These are phyloP conservation scores for Pseudanteris insignis DNA, from an alignment of 2,888 invertebrate species.

Conservation along the genomic window DNA sequence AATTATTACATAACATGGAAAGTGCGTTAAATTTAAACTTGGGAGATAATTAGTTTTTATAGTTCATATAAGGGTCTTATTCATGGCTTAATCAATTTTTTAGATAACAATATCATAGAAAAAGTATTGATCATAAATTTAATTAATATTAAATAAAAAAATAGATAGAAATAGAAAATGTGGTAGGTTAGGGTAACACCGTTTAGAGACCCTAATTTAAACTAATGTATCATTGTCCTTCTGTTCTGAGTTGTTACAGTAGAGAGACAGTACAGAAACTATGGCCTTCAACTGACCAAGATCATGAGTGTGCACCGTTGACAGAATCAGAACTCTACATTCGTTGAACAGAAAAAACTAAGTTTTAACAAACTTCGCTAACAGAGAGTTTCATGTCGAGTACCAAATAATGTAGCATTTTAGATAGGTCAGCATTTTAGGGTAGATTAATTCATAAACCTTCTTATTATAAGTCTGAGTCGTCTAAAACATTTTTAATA, in stretches of 20 bases:
- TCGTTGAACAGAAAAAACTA: conserved; percentile 64
- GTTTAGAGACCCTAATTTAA: conserved; percentile 60
- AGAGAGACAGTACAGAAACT: conserved; percentile 67
- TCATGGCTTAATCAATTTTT: too few species aligned
- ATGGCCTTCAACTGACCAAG: conserved; percentile 67
- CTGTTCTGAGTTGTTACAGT: conserved; percentile 70
- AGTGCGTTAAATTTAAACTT: conserved; percentile 33
- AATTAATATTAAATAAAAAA: too few species aligned
- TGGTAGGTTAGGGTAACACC: conserved; percentile 55
- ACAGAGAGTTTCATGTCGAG: conserved; percentile 61
- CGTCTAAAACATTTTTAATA: too few species aligned
- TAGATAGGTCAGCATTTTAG: conserved; percentile 67
- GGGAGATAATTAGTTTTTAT: conserved; percentile 9
- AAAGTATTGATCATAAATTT: too few species aligned
- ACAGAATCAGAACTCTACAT: conserved; percentile 66
- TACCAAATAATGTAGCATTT: conserved; percentile 58
- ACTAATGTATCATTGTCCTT: conserved; percentile 69
- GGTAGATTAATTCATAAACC: conserved; percentile 55
- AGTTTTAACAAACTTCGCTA: conserved; percentile 62
- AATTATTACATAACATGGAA: conserved; percentile 40
- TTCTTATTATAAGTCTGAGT: conserved; percentile 56
- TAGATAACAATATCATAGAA: too few species aligned
- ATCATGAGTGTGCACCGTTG: conserved; percentile 66
- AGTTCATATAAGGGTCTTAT: too few species aligned
- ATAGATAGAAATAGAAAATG: not conserved